Base-by-base conservation (phyloP, 2,797 vertebrate genomes). In the Liasis olivaceus region DNA sequence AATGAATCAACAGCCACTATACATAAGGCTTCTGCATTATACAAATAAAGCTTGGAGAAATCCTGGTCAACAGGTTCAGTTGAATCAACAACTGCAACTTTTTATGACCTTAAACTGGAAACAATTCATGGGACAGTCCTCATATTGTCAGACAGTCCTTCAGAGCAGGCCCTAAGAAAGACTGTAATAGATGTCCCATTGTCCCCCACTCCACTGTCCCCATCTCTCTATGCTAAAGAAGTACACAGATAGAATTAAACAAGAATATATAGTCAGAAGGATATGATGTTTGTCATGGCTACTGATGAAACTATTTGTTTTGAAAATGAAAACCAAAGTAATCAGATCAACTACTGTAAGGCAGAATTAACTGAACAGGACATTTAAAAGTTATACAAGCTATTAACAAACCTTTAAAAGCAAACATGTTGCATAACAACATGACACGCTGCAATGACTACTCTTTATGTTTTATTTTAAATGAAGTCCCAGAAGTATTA, bases 401-500 rank as follows among this genome's bases (percentile, higher is more conserved):
- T 66, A 56, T 20, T 56, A 14, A 64, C 28, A 31, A 91, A 64
- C 0, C 1, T 85, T 91, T 91, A 64, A 8, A 12, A 51, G 64
- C 42, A 58, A 81, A 51, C 51, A 88, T 31, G 42, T 11, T 47
- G 26, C 56, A 31, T 47, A 69, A 66, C n/a, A 9, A 15, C 62
- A 86, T 47, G 86, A 77, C 9, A 36, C 20, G 31, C 36, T 4
- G 2, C 36, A 6, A 20, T 89, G 87, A 87, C 88, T 84, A 72
- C 64, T 94, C 91, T 95, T 96, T 56, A 92, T 2, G 1, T 87
- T 97, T 97, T 95, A 97, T 97, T 97, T 97, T 97, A 97, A 97
- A 96, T 96, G 93, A 77, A 91, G 94, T 96, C 96, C 24, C 94
- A 94, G 88, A 94, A 93, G 90, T 96, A 94, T 96, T 96, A 96